Conservation (phyloP, 2,113 vertebrate species). For the Probosciger aterrimus region DNA sequence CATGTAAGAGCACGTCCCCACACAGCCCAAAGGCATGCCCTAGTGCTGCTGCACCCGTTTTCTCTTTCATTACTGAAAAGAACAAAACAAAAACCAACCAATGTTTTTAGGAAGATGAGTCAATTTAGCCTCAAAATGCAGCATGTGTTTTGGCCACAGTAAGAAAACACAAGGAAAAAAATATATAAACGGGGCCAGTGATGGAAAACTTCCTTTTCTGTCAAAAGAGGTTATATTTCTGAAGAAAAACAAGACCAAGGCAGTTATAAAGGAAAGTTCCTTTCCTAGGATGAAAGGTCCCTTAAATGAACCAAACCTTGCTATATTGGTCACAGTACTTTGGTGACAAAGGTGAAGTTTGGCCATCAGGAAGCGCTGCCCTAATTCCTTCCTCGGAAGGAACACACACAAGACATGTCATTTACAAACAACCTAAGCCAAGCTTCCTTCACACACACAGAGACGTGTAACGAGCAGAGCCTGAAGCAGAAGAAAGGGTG, state of each 20-base stretch:
- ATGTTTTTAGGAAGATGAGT: conserved; percentile 10
- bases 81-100: background rate
- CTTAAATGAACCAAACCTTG: background rate
- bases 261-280: background rate
- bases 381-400: background rate
- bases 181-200: background rate
- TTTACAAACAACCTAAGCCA: background rate
- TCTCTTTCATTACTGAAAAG: background rate
- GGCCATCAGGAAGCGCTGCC: background rate
- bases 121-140: conserved; percentile 4
- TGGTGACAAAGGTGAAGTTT: background rate
- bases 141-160: background rate
- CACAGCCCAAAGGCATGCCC: background rate
- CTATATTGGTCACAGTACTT: background rate
- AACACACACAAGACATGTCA: background rate
- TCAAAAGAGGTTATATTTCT: background rate
- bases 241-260: background rate
- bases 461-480: background rate
- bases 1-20: accelerated
- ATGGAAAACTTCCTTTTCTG: background rate
- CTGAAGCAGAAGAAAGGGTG: background rate
- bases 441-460: background rate
- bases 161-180: background rate
- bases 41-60: background rate
- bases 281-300: background rate